These are phyloP conservation scores for Muschampia plurimacula DNA, from an alignment of 2,888 invertebrate genomes.

Conservation along the genomic window DNA sequence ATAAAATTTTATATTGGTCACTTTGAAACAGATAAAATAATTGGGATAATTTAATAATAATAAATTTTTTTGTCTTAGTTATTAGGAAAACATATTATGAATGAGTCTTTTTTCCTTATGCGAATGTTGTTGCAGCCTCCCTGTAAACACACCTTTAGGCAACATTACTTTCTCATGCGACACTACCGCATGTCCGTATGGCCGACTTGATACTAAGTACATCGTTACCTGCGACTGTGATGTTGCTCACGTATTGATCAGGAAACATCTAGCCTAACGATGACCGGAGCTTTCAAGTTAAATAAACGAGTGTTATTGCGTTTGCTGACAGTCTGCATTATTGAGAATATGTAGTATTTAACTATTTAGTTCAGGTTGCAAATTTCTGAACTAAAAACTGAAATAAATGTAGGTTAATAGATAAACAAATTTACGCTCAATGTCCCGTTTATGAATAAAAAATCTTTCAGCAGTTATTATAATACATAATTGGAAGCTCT, in stretches of 20 bases:
- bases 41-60: too few species aligned
- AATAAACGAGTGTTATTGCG: conserved; percentile 2
- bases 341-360: not conserved
- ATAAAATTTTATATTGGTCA: too few species aligned
- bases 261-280: conserved; percentile 26
- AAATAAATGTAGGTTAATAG: not conserved
- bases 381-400: not conserved
- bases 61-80: not conserved
- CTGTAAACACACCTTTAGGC: conserved; percentile 11
- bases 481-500: not conserved
- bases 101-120: not conserved
- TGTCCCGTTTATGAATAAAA: not conserved
- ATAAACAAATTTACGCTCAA: not conserved
- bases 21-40: too few species aligned
- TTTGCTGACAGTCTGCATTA: not conserved
- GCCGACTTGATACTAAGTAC: conserved; percentile 19
- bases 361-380: not conserved
- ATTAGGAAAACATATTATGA: not conserved
- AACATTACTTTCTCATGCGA: conserved; percentile 26
- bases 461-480: too few species aligned
- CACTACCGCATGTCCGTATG: conserved; percentile 14
- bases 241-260: conserved; percentile 27
- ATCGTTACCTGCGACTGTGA: conserved; percentile 30
- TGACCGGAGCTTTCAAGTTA: not conserved
- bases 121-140: not conserved